Evolutionary conservation across 2,113 vertebrate species (phyloP), one percentile per base, ranked within the genome.

Genomic region (Neogale vison): DNA sequence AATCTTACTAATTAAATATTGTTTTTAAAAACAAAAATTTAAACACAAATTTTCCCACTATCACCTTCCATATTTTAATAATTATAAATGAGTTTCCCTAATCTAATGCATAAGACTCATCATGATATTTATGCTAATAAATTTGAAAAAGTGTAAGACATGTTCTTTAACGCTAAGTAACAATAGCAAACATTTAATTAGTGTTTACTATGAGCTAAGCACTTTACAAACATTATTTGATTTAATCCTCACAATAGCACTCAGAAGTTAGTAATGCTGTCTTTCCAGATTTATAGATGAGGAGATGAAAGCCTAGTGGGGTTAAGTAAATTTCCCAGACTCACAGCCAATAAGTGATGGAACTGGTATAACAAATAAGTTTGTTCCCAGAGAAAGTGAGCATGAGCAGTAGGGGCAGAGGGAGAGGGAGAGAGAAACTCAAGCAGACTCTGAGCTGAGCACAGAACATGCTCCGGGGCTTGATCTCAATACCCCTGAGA

Each of bases 1-100:
- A 96, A 98, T 98, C 92, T 98, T 95, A 96, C 93, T 98, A 98
- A 98, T 98, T 98, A 97, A 95, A 86, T 72, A 79, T 1, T 45
- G 7, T 63, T 90, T 95, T 77, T 0, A 86, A 95, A 94, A 88
- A 59, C 26, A 55, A 93, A 88, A 74, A 50, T 74, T 61, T 95
- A 85, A 95, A 91, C 9, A 45, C 13, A 96, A 55, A 21, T 86
- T 92, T 92, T 91, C 55, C 91, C 18, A 88, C 20, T 0, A 67
- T 85, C 18, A 39, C 14, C 6, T 82, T 95, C 21, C 36, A 87
- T 93, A 7, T 52, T 86, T 96, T 61, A 87, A 88, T 80, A 82
- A 88, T 82, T 81, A 59, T 39, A 85, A 88, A 90, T 77, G 57
- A 84, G 18, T 83, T 74, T 81, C 31, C 47, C 2, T 77, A 81